These are phyloP conservation scores for Drosophila grimshawi DNA, from an alignment of 1,140 invertebrate species.

Conservation along the genomic window DNA sequence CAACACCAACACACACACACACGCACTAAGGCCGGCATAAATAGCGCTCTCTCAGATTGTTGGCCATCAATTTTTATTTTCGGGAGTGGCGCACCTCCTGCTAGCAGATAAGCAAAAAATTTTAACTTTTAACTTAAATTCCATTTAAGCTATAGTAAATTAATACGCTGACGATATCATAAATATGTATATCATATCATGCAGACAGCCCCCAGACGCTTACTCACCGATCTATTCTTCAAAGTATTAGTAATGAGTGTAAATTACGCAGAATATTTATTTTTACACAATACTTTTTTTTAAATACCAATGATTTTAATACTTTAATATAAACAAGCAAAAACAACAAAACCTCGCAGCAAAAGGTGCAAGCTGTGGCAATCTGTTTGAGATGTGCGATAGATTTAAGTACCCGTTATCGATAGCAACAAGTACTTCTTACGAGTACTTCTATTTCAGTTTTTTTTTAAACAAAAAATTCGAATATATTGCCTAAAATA, in stretches of 20 bases:
- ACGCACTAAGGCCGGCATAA: conserved; percentile 56
- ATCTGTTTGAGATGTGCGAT: conserved; percentile 14
- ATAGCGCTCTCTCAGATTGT: conserved; percentile 32
- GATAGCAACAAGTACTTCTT: neutral
- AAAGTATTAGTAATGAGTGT: conserved; percentile 9
- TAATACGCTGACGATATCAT: neutral
- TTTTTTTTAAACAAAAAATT: too few species aligned
- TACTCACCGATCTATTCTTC: conserved; percentile 59
- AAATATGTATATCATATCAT: neutral
- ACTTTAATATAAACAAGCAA: conserved; percentile 43
- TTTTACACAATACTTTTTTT: conserved; percentile 7
- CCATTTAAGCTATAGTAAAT: neutral
- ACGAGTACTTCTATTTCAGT: neutral
- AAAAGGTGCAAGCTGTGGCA: conserved; percentile 38
- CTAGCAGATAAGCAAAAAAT: conserved; percentile 33
- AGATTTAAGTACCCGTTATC: neutral
- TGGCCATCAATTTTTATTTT: conserved; percentile 55
- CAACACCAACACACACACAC: conserved; percentile 23
- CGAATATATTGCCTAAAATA: neutral
- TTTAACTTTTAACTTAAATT: conserved; percentile 4
- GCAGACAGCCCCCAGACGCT: neutral
- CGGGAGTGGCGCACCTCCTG: conserved; percentile 56
- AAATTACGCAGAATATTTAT: conserved; percentile 1
- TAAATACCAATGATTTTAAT: conserved; percentile 23
- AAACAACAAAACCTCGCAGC: conserved; percentile 53